Conservation (phyloP, 2,888 invertebrate genomes). For the Tanypteryx hageni region DNA sequence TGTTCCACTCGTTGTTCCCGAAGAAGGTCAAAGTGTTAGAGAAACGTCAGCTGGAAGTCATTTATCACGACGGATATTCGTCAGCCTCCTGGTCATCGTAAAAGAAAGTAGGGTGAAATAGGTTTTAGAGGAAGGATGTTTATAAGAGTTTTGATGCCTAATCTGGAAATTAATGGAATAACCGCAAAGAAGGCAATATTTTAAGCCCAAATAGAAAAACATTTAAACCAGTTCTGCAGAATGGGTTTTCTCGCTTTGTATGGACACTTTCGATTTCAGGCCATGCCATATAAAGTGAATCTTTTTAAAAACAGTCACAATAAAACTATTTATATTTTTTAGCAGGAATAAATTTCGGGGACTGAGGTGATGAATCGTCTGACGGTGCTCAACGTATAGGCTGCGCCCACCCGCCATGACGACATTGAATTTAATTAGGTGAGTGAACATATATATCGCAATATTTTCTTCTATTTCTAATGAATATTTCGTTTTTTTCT, state of each 20-base stretch:
- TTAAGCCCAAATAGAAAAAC: background rate
- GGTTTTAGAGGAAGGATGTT: background rate
- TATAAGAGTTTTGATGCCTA: conserved; percentile 38
- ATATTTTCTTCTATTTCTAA: no score
- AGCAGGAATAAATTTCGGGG: conserved; percentile 23
- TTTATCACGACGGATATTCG: conserved; percentile 40
- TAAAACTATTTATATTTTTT: conserved; percentile 34
- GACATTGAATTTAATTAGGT: conserved; percentile 53
- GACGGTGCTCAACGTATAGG: conserved; percentile 23
- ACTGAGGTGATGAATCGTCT: conserved; percentile 53
- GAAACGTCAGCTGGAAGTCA: conserved; percentile 57
- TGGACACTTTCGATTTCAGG: background rate
- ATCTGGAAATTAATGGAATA: conserved; percentile 8
- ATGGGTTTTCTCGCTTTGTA: no score
- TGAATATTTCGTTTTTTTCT: no score
- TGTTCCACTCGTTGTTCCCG: conserved; percentile 30
- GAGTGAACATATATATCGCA: background rate
- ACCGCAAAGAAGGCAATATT: background rate
- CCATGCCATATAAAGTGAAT: background rate
- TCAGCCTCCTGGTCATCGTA: background rate
- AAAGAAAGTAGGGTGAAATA: conserved; percentile 16
- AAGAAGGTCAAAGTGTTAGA: conserved; percentile 37
- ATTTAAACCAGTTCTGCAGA: background rate
- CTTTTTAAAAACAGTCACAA: background rate
- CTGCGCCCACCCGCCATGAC: conserved; percentile 31